Base-by-base conservation (phyloP, 1,140 invertebrate species). In the Pachyrhynchus sulphureomaculatus region DNA sequence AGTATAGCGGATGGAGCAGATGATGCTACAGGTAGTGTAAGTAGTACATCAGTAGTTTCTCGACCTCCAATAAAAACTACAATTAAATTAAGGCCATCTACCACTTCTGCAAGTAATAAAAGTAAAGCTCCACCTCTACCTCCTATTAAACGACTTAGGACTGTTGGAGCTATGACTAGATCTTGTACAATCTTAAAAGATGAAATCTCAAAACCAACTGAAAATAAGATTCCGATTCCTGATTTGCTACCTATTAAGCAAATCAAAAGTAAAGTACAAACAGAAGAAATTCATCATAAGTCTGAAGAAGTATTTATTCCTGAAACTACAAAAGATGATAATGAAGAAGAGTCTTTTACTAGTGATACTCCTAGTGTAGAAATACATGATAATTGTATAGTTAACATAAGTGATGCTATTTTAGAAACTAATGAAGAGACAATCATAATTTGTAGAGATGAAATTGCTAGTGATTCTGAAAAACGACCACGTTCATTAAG, bases 161-260 rank as follows among this genome's bases (percentile, higher is more conserved):
- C 83, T 59, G 83, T 84, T 8, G 84, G 85, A 42, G 84, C 84
- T 44, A 81, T 86, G 9, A 86, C 85, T 12, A 72, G 84, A 59
- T 83, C 84, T 1, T 82, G 83, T 29, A 78, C 83, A 5, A 69
- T 55, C 23, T 42, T 65, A 29, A 69, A 62, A 49, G 51, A 57
- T 18, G 74, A 77, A 62, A 64, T 68, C 15, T 29, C 51, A n/a
- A 68, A 60, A 36, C 64, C 62, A n/a, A 41, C 21, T 32, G 65
- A 62, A 33, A 63, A 48, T 17, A 73, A 72, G 67, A 58, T 65
- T 10, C 67, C 68, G 24, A 72, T 77, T 45, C 75, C 75, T 18
- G 74, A 75, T 66, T 62, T 76, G 52, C 54, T 76, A 26, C 75
- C 75, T 4, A 76, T 76, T 39, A 71, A 68, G 41, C 63, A 68